Evolutionary conservation across 2,113 vertebrate species (phyloP).

Genomic region (Aspidoscelis tigris): DNA sequence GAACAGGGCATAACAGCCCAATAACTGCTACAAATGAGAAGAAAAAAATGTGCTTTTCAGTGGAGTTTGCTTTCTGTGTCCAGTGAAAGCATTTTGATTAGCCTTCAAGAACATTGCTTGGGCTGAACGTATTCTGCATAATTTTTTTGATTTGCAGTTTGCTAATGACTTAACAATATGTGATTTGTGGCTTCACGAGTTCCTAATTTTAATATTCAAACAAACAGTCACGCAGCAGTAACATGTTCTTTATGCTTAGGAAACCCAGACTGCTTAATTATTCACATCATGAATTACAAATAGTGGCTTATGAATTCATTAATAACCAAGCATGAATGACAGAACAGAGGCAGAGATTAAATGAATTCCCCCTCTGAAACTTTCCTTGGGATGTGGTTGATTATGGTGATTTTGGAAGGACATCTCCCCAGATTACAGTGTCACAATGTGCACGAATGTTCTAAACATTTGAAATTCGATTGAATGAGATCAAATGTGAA

Average conservation of each 20-base stretch:
- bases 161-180: constrained; percentile 35
- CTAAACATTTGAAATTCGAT: no score
- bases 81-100: background rate
- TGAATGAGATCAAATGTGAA: no score
- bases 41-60: background rate
- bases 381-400: constrained; percentile 8
- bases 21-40: no score
- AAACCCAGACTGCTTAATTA: constrained; percentile 27
- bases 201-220: constrained; percentile 37
- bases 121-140: constrained; percentile 23
- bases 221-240: constrained; percentile 1
- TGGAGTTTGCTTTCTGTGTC: constrained; percentile 11
- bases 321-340: constrained; percentile 3
- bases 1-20: no score
- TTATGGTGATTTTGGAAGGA: constrained; percentile 3
- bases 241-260: constrained; percentile 14
- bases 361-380: constrained; percentile 5
- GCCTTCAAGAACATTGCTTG: background rate
- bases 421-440: background rate
- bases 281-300: constrained; percentile 38
- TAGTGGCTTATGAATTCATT: constrained; percentile 34
- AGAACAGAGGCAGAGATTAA: background rate
- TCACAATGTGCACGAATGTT: no score
- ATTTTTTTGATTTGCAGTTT: constrained; percentile 37
- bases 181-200: constrained; percentile 18